Evolutionary conservation across 2,113 vertebrate genomes (phyloP).

Genomic region (Centropus bengalensis): DNA sequence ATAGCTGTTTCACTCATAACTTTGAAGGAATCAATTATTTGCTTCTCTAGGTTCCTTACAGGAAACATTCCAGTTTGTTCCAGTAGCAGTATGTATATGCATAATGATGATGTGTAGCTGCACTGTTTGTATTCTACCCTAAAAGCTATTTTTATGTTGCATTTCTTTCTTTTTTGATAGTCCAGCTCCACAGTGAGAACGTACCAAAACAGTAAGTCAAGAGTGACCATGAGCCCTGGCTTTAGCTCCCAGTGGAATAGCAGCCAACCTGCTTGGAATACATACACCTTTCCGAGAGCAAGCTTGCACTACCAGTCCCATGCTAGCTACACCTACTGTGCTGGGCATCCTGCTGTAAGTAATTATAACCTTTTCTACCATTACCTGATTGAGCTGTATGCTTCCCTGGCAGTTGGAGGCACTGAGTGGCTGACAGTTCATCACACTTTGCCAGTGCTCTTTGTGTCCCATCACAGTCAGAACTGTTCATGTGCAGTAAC

Average conservation of each 20-base stretch:
- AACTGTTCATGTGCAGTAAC: not conserved
- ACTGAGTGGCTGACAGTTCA: not conserved
- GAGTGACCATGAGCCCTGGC: conserved; percentile 82
- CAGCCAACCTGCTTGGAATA: conserved; percentile 81
- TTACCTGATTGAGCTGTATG: not conserved
- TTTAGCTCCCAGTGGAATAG: conserved; percentile 83
- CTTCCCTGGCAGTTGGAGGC: not conserved
- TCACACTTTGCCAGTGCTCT: not conserved
- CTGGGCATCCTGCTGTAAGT: conserved; percentile 86
- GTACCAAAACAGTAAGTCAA: conserved; percentile 83
- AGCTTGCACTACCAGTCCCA: conserved; percentile 85
- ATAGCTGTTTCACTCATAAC: not conserved
- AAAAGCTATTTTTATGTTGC: conserved; percentile 58
- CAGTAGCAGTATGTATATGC: not conserved
- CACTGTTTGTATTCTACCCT: conserved; percentile 8
- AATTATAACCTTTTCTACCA: conserved; percentile 6
- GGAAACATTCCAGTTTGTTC: not conserved
- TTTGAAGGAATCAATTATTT: not conserved
- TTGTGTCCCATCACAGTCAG: not conserved
- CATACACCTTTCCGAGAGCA: conserved; percentile 80
- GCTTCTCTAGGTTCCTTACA: not conserved
- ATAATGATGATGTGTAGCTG: not conserved
- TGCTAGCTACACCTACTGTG: conserved; percentile 84
- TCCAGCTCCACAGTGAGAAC: conserved; percentile 84
- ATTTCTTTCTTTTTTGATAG: conserved; percentile 79